phyloP scores from a whole-genome alignment of 2,888 invertebrate species.

The Helicoverpa assulta region DNA sequence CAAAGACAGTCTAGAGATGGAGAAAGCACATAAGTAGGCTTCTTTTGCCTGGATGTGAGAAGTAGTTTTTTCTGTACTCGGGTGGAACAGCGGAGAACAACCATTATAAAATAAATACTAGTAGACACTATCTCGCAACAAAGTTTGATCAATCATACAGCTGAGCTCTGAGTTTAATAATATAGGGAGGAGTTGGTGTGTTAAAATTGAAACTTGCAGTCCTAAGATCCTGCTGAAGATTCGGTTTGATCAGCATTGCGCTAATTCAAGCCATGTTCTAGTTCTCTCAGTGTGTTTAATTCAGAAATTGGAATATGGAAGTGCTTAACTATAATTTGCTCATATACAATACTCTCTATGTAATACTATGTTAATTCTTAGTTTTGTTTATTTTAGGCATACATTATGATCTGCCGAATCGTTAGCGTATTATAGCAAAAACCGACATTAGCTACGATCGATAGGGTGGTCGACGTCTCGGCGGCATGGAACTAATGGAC shows the following conservation, averaged over 20 bases:
- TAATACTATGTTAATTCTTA: no score
- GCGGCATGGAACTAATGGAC: conserved; percentile 71
- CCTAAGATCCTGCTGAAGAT: conserved; percentile 6
- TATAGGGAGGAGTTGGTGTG: neutral
- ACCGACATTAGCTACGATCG: conserved; percentile 69
- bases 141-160: conserved; percentile 1
- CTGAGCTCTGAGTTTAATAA: neutral
- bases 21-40: no score
- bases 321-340: no score
- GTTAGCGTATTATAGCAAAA: conserved; percentile 58
- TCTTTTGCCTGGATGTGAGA: no score
- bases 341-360: no score
- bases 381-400: neutral
- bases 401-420: conserved; percentile 28
- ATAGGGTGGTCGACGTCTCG: conserved; percentile 65
- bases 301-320: no score
- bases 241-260: neutral
- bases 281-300: neutral
- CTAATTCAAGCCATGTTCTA: neutral
- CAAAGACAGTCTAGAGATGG: no score
- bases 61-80: no score
- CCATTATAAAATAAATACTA: neutral
- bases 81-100: no score
- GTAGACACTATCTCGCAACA: neutral
- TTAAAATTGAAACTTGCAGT: conserved; percentile 9